Conservation (phyloP, 2,113 vertebrate genomes). For the Myocastor coypus region DNA sequence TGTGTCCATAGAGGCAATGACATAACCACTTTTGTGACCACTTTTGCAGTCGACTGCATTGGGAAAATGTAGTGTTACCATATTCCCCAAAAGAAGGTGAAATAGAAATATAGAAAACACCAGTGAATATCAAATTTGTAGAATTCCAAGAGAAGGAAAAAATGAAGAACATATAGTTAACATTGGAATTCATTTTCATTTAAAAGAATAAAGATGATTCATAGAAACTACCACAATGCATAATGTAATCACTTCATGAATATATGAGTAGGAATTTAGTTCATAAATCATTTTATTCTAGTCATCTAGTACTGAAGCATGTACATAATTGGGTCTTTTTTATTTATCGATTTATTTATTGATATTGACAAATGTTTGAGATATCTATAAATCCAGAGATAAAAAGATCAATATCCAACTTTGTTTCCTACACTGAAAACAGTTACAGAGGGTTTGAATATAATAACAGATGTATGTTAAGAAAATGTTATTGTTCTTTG, state of each 20-base stretch:
- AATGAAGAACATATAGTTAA: slow-evolving; percentile 1
- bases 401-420: slow-evolving; percentile 26
- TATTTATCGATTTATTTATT: slow-evolving; percentile 32
- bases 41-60: background rate
- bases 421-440: background rate
- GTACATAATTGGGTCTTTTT: background rate
- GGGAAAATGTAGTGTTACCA: background rate
- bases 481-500: slow-evolving; percentile 30
- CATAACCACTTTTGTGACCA: background rate
- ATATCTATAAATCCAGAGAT: background rate
- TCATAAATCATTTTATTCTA: background rate
- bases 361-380: background rate
- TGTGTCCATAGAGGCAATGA: background rate
- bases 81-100: background rate
- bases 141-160: slow-evolving; percentile 1
- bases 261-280: background rate
- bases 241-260: slow-evolving; percentile 4
- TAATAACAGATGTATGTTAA: background rate
- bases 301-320: background rate
- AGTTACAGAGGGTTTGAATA: slow-evolving; percentile 12
- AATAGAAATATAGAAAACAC: slow-evolving; percentile 29
- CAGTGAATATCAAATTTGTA: slow-evolving; percentile 18
- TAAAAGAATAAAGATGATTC: background rate
- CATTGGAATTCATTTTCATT: slow-evolving; percentile 14
- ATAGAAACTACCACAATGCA: background rate